A percentile compares a stretch with the other conserved stretches of the same genome.
These are phyloP conservation scores for Venusia cambrica DNA, from an alignment of 2,888 invertebrate species.

Conservation along the genomic window DNA sequence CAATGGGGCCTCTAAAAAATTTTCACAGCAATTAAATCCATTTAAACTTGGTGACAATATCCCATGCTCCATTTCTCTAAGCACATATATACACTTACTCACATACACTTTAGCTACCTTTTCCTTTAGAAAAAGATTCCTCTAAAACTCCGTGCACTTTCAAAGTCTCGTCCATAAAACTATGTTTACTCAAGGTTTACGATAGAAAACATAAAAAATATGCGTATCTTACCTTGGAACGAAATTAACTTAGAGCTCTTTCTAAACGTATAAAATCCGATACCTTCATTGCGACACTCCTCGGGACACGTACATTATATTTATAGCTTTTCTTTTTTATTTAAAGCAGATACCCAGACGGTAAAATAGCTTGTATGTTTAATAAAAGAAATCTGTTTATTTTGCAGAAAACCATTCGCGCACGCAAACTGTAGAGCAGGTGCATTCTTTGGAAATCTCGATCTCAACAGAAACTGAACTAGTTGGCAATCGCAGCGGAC, in stretches of 20 bases:
- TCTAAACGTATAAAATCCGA: slow-evolving; percentile 41
- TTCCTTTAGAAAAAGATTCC: slow-evolving; percentile 39
- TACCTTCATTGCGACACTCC: slow-evolving; percentile 32
- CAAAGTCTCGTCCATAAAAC: slow-evolving; percentile 56
- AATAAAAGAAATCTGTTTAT: slow-evolving; percentile 11
- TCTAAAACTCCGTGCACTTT: slow-evolving; percentile 49
- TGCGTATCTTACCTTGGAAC: slow-evolving; percentile 36
- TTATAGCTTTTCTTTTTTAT: slow-evolving; percentile 5
- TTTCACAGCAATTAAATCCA: too few relatives aligned
- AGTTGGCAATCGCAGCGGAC: slow-evolving; percentile 56
- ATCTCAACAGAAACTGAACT: slow-evolving; percentile 50
- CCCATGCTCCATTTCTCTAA: too few relatives aligned
- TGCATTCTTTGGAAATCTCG: slow-evolving; percentile 51
- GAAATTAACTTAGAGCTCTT: slow-evolving; percentile 48
- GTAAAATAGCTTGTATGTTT: slow-evolving; percentile 6
- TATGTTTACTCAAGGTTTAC: slow-evolving; percentile 56
- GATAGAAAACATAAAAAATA: slow-evolving; percentile 51
- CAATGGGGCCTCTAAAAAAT: too few relatives aligned
- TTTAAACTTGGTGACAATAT: too few relatives aligned
- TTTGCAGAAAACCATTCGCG: slow-evolving; percentile 10
- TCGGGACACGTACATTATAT: slow-evolving; percentile 6
- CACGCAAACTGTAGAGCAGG: slow-evolving; percentile 30
- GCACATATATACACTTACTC: too few relatives aligned
- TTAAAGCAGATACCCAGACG: slow-evolving; percentile 1
- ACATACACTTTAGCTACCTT: too few relatives aligned